Conservation (phyloP, 1,140 invertebrate species). For the Druon quercuslanigerum region DNA sequence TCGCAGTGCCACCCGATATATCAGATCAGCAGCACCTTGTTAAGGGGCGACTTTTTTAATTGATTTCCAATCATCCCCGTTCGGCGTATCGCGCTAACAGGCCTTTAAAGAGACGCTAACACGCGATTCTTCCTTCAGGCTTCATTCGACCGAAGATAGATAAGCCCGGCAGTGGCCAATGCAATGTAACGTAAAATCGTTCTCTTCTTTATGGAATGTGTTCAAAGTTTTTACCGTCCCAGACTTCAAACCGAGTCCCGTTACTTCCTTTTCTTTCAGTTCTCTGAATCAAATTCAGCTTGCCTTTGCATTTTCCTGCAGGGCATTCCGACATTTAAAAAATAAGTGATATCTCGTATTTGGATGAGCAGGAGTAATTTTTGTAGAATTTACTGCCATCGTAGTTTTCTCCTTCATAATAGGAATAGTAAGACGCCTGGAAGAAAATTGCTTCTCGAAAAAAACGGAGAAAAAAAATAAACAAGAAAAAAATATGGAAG, state of each 20-base stretch:
- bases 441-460: no score
- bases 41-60: constrained; percentile 30
- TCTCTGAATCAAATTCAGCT: neutral
- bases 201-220: constrained; percentile 22
- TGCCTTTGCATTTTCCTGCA: no score
- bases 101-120: constrained; percentile 33
- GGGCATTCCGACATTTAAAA: no score
- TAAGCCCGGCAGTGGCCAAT: neutral
- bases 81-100: constrained; percentile 28
- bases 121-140: constrained; percentile 32
- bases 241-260: constrained; percentile 25
- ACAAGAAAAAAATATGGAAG: no score
- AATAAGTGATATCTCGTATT: no score
- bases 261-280: constrained; percentile 18
- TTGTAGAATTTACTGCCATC: no score
- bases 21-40: constrained; percentile 53
- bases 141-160: constrained; percentile 18
- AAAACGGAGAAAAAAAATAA: no score
- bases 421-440: no score
- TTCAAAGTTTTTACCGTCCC: constrained; percentile 13
- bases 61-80: constrained; percentile 29
- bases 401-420: no score
- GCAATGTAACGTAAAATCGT: neutral
- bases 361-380: no score
- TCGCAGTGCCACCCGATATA: constrained; percentile 35